These are phyloP conservation scores for Amphipoea oculea DNA, from an alignment of 2,888 invertebrate species.

Conservation along the genomic window DNA sequence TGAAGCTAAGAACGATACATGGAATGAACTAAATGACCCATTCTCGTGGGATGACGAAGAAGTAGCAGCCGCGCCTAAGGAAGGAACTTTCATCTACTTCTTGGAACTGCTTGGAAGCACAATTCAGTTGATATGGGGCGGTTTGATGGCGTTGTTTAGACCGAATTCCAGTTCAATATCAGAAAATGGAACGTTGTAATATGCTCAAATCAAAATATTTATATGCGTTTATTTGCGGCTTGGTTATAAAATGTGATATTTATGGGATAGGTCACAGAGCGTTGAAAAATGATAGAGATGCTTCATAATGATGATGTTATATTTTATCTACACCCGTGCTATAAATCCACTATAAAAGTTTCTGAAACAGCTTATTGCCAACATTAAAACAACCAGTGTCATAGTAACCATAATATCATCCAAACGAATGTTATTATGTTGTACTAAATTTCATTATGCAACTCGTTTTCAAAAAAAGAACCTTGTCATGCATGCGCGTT, in stretches of 20 bases:
- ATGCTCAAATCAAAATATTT: background rate
- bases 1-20: slow-evolving; percentile 40
- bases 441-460: too few relatives aligned
- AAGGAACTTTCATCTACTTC: slow-evolving; percentile 76
- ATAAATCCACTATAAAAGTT: too few relatives aligned
- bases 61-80: slow-evolving; percentile 65
- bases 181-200: background rate
- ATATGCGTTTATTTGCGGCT: background rate
- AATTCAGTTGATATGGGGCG: slow-evolving; percentile 81
- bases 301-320: background rate
- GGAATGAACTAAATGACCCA: slow-evolving; percentile 67
- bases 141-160: slow-evolving; percentile 76
- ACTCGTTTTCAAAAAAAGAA: too few relatives aligned
- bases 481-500: too few relatives aligned
- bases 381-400: too few relatives aligned
- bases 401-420: too few relatives aligned
- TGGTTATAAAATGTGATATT: background rate
- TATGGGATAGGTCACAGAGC: background rate
- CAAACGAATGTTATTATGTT: too few relatives aligned
- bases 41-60: slow-evolving; percentile 74
- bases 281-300: background rate
- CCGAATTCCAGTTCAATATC: slow-evolving; percentile 49
- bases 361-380: too few relatives aligned
- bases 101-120: slow-evolving; percentile 82
- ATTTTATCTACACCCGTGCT: too few relatives aligned